Base-by-base conservation (phyloP, 2,113 vertebrate genomes). In the Podarcis muralis region DNA sequence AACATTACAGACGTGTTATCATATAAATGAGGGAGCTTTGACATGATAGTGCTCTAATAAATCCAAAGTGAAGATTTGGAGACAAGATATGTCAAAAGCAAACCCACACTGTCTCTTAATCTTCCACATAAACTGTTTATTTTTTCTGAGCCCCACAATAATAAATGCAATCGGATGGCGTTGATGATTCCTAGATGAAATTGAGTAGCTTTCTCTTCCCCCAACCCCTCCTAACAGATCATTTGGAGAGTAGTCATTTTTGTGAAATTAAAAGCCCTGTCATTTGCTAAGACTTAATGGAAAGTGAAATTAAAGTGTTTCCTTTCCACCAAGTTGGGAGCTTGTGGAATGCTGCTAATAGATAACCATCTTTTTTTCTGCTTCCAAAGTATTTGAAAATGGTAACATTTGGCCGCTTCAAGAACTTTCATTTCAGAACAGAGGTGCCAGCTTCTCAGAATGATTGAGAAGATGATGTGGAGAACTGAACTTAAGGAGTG, bases 1-100 rank as follows among this genome's bases (percentile, higher is more conserved):
- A 97, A 97, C 97, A 97, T 97, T 97, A 97, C 97, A 97, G 97
- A 97, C 96, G 95, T 97, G 97, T 98, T 98, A 97, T 97, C 97
- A 97, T 97, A 97, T 97, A 97, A 97, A 98, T 97, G 97, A 97
- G 97, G 97, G 95, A 94, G 95, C 96, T 97, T 95, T 97, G 96
- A 97, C 97, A 97, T 90, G 97, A 97, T 95, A 96, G 96, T 88
- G 71, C 43, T 93, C 95, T 96, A 96, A 98, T 97, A 98, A 97
- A 98, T 97, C 96, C 95, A 94, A 94, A 94, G 93, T 96, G 96
- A 96, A 97, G 96, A 97, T 97, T 96, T 95, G 95, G 96, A 97
- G 97, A 97, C 97, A 97, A 97, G 97, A 97, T 97, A 97, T 93
- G 97, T 97, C 97, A 97, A 97, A 97, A 95, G 96, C 95, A 94